Conservation (phyloP, 2,797 vertebrate genomes). For the Galago senegalensis region DNA sequence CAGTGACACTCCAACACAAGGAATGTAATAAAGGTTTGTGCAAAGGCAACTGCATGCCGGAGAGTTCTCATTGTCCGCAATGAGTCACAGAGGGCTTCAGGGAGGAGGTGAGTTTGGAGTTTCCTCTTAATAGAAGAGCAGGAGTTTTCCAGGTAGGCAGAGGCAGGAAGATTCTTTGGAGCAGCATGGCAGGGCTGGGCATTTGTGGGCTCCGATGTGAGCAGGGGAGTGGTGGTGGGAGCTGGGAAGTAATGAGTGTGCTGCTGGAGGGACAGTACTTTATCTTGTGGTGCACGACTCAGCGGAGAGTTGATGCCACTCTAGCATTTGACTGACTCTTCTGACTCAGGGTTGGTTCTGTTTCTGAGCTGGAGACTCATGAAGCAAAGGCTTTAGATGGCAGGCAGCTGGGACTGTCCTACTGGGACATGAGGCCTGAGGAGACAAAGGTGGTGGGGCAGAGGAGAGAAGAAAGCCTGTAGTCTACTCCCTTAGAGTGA, state of each 20-base stretch:
- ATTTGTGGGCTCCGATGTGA: neutral
- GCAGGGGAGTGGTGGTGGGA: neutral
- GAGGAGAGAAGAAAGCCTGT: neutral
- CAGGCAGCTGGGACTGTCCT: neutral
- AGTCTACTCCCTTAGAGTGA: accelerated
- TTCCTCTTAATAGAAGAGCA: neutral
- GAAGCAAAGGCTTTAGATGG: neutral
- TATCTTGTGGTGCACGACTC: neutral
- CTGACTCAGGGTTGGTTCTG: neutral
- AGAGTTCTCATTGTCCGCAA: neutral
- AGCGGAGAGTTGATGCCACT: neutral
- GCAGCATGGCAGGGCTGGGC: neutral
- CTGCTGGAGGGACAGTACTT: neutral
- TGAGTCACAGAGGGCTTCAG: neutral
- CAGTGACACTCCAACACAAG: neutral
- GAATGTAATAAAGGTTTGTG: neutral
- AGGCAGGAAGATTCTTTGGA: accelerated
- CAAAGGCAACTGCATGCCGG: neutral
- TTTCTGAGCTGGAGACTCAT: too few species aligned
- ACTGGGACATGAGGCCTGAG: neutral
- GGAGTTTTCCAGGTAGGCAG: neutral
- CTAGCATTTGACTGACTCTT: neutral
- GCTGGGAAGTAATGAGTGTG: neutral
- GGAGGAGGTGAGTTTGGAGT: neutral
- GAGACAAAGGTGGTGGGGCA: too few species aligned